phyloP scores from a whole-genome alignment of 2,888 invertebrate genomes.

The Phymatocera aterrima region DNA sequence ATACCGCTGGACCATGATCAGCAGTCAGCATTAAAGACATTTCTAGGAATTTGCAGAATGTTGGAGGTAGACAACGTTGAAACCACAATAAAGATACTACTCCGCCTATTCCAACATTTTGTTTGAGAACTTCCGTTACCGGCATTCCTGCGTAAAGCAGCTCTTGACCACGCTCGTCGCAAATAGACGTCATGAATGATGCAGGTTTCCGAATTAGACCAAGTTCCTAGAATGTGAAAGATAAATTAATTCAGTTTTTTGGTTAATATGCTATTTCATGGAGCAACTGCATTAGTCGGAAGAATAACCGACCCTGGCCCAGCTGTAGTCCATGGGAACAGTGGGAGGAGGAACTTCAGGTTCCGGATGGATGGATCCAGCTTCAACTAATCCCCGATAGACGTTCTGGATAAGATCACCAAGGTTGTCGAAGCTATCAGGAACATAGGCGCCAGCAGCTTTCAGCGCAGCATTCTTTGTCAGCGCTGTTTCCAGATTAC shows the following conservation, averaged over 20 bases:
- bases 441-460: conserved; percentile 92
- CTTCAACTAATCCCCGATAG: conserved; percentile 85
- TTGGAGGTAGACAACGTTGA: conserved; percentile 95
- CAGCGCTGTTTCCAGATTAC: conserved; percentile 93
- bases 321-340: conserved; percentile 99
- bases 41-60: conserved; percentile 98
- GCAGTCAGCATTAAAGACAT: conserved; percentile 99
- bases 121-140: conserved; percentile 91
- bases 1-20: conserved; percentile 99
- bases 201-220: conserved; percentile 99
- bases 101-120: conserved; percentile 97
- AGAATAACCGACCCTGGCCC: conserved; percentile 86
- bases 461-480: conserved; percentile 92
- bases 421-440: conserved; percentile 92
- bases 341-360: conserved; percentile 98
- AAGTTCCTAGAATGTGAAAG: conserved; percentile 82
- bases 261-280: not conserved
- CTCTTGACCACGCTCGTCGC: conserved; percentile 99
- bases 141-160: conserved; percentile 97
- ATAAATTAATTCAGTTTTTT: not conserved
- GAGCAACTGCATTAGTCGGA: conserved; percentile 23
- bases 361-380: conserved; percentile 89
- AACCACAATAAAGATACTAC: conserved; percentile 99
- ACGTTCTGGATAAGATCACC: conserved; percentile 89
- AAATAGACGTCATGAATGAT: conserved; percentile 99